These are phyloP conservation scores for Drosophila rufa DNA, from an alignment of 1,140 invertebrate genomes.

Conservation along the genomic window DNA sequence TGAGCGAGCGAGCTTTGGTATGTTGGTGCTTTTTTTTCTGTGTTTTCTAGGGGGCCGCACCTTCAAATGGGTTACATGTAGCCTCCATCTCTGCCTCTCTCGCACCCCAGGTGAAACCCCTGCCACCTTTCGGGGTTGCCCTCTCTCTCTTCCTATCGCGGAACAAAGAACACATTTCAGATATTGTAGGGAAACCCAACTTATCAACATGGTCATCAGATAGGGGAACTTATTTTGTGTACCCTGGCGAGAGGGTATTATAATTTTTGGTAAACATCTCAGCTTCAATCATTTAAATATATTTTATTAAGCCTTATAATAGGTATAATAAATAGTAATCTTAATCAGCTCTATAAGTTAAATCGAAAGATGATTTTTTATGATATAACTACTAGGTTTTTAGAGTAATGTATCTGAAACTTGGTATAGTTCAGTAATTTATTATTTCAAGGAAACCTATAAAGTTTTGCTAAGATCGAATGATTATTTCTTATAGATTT, in stretches of 20 bases:
- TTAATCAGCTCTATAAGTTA: not conserved
- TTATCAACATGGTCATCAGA: slow-evolving; percentile 40
- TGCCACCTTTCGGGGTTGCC: slow-evolving; percentile 1
- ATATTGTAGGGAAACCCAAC: slow-evolving; percentile 10
- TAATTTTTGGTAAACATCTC: not conserved
- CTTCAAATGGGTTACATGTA: slow-evolving; percentile 37
- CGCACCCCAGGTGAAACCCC: not conserved
- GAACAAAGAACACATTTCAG: slow-evolving; percentile 18
- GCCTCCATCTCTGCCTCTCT: not conserved
- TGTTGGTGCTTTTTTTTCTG: slow-evolving; percentile 1
- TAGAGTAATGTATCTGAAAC: not conserved
- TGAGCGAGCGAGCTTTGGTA: slow-evolving; percentile 57
- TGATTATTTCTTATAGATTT: not conserved
- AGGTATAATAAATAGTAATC: not conserved
- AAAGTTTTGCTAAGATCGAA: not conserved
- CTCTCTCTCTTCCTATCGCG: slow-evolving; percentile 3
- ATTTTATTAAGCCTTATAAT: too few species aligned
- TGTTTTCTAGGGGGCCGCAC: slow-evolving; percentile 44
- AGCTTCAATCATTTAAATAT: not conserved
- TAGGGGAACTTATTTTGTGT: slow-evolving; percentile 17
- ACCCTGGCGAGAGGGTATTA: not conserved
- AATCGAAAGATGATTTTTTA: too few species aligned
- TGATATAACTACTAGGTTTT: too few species aligned
- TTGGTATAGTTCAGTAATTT: not conserved
- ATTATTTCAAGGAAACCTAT: not conserved